Conservation (phyloP, 1,140 invertebrate genomes). For the Steinernema feltiae region DNA sequence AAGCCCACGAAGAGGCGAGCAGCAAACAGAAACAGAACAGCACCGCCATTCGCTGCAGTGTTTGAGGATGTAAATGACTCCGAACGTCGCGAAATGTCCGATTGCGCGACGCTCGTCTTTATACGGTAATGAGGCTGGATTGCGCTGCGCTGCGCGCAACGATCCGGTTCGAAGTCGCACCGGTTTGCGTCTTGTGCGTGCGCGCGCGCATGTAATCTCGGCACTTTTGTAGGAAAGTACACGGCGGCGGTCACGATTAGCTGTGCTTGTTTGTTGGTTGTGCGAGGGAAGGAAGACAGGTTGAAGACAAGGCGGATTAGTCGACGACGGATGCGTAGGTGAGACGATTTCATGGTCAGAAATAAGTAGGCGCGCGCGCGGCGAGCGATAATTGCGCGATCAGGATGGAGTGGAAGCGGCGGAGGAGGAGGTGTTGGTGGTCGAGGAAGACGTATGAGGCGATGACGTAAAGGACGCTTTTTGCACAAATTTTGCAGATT, state of each 20-base stretch:
- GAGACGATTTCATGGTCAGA: conserved; percentile 12
- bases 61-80: background rate
- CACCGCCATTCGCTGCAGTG: background rate
- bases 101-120: conserved; percentile 1
- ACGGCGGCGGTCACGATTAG: no score
- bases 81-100: background rate
- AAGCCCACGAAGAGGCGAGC: background rate
- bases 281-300: background rate
- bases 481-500: no score
- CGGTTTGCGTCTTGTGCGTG: background rate
- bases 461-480: no score
- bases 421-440: no score
- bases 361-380: background rate
- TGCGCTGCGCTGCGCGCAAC: background rate
- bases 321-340: background rate
- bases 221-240: no score
- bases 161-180: background rate
- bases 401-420: no score
- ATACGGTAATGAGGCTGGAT: conserved; percentile 3
- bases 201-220: background rate
- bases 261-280: no score
- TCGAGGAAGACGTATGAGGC: no score
- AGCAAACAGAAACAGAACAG: background rate
- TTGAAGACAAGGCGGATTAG: background rate
- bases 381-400: background rate